Evolutionary conservation across 1,140 invertebrate genomes (phyloP), one percentile per base, ranked within the genome.

Genomic region (Penaeus japonicus): DNA sequence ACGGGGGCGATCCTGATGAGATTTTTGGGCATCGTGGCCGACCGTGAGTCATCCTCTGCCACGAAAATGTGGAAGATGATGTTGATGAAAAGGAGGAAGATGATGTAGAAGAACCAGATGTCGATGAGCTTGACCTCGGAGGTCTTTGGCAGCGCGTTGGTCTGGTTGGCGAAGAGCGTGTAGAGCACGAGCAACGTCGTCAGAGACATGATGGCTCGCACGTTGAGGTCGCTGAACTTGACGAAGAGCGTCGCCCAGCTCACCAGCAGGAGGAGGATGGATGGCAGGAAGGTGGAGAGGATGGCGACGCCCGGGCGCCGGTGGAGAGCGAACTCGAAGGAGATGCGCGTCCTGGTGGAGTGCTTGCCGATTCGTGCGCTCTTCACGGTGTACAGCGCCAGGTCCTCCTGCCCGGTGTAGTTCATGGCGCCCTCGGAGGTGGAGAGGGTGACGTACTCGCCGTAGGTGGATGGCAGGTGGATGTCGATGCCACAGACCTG

Each of bases 141-240:
- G 20, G 87, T 84, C 22, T 73, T 89, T 1, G 87, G 87, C 1
- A 89, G 73, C 0, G 65, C n/a, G 18, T n/a, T 89, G 39, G 87
- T 62, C n/a, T 57, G 75, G 57, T 89, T 84, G 35, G 75, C 57
- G 82, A 75, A 89, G 62, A 89, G 81, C 17, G 89, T 89, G 84
- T 82, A 89, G 2, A 89, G 84, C 24, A 89, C 89, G 30, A 89
- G 84, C 32, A 89, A 54, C n/a, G 84, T 75, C 15, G 89, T 89
- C 75, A 89, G 78, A 1, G 89, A 86, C 77, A 89, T 84, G 82
- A 84, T 39, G 82, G 82, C 82, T 15, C 82, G 59, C 17, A 70
- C 82, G 30, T 77, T 83, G 70, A 53, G 78, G 39, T 18, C 87
- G 32, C 53, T 77, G 81, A 75, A 77, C 54, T 27, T 81, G 57